A percentile compares a stretch with the other conserved stretches of the same genome.
Conservation (phyloP, 2,113 vertebrate species). For the Pardalotus punctatus region DNA sequence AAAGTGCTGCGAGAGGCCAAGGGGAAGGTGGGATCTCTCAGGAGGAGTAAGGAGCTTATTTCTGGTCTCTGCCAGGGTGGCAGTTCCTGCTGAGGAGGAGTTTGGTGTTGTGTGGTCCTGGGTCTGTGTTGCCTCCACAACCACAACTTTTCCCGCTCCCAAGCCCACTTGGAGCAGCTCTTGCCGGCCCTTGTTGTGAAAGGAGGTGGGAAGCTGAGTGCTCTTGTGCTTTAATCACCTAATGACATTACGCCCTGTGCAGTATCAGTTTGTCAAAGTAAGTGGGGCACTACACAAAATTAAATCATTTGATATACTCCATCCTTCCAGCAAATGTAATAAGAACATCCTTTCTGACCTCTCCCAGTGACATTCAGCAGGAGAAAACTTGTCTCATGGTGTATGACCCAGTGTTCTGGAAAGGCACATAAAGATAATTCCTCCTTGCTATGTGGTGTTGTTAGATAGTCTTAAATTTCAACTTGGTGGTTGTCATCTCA, state of each 20-base stretch:
- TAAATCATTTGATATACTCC: conserved; percentile 39
- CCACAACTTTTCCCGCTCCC: background rate
- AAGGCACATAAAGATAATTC: background rate
- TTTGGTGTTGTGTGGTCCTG: background rate
- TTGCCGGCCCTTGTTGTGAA: background rate
- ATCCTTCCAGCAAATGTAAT: conserved; percentile 29
- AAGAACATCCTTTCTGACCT: conserved; percentile 20
- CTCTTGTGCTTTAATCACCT: conserved; percentile 41
- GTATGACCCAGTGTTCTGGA: conserved; percentile 23
- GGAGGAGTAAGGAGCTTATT: background rate
- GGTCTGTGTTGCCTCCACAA: background rate
- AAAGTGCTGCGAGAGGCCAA: background rate
- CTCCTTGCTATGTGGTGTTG: background rate
- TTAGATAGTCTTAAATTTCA: conserved; percentile 31
- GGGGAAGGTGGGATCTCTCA: background rate
- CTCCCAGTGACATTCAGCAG: conserved; percentile 16
- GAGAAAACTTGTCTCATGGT: background rate
- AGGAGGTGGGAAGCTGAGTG: conserved; percentile 13
- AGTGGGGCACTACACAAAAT: conserved; percentile 33
- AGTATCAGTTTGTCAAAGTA: conserved; percentile 57
- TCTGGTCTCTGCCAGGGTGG: background rate
- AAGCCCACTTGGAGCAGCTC: background rate
- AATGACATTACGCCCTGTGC: conserved; percentile 41
- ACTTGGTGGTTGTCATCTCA: background rate
- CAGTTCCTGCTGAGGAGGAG: background rate